These are phyloP conservation scores for Caenorhabditis panamensis DNA, from an alignment of 2,888 invertebrate genomes.

Conservation along the genomic window DNA sequence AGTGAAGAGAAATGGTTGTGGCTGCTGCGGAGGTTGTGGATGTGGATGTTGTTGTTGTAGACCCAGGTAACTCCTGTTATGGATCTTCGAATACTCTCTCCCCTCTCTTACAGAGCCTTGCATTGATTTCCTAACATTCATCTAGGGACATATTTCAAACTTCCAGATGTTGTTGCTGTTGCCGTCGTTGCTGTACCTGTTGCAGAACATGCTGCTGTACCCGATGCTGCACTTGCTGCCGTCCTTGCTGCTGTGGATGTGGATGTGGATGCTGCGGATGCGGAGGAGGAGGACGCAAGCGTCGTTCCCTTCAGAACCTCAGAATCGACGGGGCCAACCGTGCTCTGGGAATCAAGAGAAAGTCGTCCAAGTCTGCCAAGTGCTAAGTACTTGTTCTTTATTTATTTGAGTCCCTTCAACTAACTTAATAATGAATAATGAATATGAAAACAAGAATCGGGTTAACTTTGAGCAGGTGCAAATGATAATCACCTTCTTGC, in stretches of 20 bases:
- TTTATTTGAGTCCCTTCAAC: conserved; percentile 3
- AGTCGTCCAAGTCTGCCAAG: conserved; percentile 28
- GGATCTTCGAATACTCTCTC: background rate
- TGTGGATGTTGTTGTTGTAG: conserved; percentile 64
- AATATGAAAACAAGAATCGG: conserved; percentile 32
- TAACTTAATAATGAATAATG: conserved; percentile 27
- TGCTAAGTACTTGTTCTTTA: conserved; percentile 17
- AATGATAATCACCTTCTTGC: conserved; percentile 24
- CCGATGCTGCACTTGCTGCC: conserved; percentile 62
- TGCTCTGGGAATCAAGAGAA: conserved; percentile 61
- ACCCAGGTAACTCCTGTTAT: conserved; percentile 55
- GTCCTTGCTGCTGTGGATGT: conserved; percentile 50
- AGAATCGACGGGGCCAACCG: conserved; percentile 62
- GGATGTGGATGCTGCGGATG: conserved; percentile 65
- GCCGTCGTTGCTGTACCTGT: conserved; percentile 65
- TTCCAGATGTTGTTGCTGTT: conserved; percentile 60
- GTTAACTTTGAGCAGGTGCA: conserved; percentile 34
- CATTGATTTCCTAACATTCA: too few relatives aligned
- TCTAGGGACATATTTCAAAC: too few relatives aligned
- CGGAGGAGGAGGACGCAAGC: conserved; percentile 64
- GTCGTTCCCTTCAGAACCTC: conserved; percentile 65
- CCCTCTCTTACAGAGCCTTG: too few relatives aligned
- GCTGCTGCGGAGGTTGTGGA: conserved; percentile 59
- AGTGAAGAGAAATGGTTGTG: conserved; percentile 64
- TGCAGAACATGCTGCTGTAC: conserved; percentile 67